Evolutionary conservation across 2,888 invertebrate species (phyloP).

Genomic region (Geophilus truncorum): DNA sequence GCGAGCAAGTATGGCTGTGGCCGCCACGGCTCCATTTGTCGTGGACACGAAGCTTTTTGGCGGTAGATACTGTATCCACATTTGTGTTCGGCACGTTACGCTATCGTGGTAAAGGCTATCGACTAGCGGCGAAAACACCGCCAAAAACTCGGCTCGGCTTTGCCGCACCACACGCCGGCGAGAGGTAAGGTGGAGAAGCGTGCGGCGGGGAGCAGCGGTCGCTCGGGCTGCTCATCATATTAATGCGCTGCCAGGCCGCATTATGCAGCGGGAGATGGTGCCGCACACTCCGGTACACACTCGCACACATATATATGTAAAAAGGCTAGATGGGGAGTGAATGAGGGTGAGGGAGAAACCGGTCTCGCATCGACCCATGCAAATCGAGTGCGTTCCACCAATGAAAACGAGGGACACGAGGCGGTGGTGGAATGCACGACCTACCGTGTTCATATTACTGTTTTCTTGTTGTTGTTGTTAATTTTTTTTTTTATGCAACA

Average conservation of each 20-base stretch:
- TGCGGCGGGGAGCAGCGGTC: not conserved
- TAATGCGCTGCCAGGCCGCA: slow-evolving; percentile 23
- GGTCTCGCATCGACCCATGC: slow-evolving; percentile 31
- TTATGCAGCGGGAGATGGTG: no score
- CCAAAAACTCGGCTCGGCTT: not conserved
- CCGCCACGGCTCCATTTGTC: not conserved
- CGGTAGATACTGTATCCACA: slow-evolving; percentile 33
- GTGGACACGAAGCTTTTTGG: not conserved
- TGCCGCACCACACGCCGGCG: not conserved
- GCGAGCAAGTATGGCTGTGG: not conserved
- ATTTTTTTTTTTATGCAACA: no score
- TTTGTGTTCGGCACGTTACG: not conserved
- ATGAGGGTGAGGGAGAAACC: not conserved
- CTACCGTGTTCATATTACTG: no score
- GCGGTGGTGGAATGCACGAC: not conserved
- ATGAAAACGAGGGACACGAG: not conserved
- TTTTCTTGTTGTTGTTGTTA: no score
- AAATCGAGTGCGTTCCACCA: slow-evolving; percentile 24
- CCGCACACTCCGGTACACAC: no score
- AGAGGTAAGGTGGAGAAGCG: not conserved
- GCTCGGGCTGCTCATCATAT: not conserved
- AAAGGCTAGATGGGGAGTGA: not conserved
- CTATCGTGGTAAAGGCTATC: not conserved
- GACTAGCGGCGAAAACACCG: not conserved
- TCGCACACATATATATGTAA: not conserved